A percentile compares a stretch with the other conserved stretches of the same genome.
phyloP scores from a whole-genome alignment of 2,797 vertebrate species.

The Muraenolepis orangiensis region DNA sequence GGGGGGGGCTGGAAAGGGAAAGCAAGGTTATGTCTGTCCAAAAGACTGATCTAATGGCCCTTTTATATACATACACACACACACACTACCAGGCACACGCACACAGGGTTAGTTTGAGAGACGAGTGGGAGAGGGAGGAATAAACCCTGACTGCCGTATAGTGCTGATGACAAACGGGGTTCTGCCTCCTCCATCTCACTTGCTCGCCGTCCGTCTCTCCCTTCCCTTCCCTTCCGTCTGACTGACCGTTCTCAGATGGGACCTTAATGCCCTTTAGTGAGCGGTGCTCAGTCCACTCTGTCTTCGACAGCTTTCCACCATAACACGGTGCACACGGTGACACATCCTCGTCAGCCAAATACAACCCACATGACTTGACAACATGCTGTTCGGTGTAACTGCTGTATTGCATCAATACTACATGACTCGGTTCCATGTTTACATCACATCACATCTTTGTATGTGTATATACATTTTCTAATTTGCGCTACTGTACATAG shows the following conservation, averaged over 20 bases:
- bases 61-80: no score
- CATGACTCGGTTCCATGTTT: no score
- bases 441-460: no score
- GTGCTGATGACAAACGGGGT: constrained; percentile 16
- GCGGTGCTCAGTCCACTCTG: constrained; percentile 1
- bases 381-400: no score
- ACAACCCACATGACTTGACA: neutral
- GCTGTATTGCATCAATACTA: no score
- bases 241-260: constrained; percentile 14
- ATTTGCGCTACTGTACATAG: no score
- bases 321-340: neutral
- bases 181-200: constrained; percentile 6
- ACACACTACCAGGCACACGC: neutral
- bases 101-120: constrained; percentile 10
- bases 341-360: constrained; percentile 15
- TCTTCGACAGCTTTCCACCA: constrained; percentile 12
- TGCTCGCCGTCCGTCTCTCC: constrained; percentile 22
- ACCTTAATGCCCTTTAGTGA: neutral
- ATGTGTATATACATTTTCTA: no score
- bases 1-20: neutral
- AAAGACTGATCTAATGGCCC: neutral
- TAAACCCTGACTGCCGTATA: constrained; percentile 18
- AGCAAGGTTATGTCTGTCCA: neutral
- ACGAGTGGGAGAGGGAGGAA: constrained; percentile 5
- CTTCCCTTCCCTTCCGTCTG: no score